These are phyloP conservation scores for Myotis daubentonii DNA, from an alignment of 2,797 vertebrate species.

Conservation along the genomic window DNA sequence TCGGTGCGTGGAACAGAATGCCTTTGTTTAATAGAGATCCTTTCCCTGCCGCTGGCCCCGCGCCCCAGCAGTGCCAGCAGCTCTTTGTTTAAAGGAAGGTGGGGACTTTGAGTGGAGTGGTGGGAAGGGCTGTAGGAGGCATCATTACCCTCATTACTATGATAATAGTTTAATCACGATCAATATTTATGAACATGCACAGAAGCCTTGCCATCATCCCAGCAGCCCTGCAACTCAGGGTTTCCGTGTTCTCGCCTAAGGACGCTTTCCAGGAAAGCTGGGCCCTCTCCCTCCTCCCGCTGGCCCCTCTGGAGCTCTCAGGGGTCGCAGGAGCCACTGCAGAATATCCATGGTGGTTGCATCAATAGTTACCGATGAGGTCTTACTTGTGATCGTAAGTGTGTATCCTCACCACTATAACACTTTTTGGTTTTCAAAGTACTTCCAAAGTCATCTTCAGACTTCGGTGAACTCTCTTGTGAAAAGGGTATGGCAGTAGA, in stretches of 20 bases:
- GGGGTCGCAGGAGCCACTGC: not conserved
- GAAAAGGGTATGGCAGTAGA: not conserved
- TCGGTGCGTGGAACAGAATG: slow-evolving; percentile 49
- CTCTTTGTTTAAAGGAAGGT: slow-evolving; percentile 58
- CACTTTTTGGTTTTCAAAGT: not conserved
- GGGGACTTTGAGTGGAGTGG: slow-evolving; percentile 7
- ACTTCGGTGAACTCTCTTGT: not conserved
- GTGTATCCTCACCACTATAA: not conserved
- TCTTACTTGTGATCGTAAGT: not conserved
- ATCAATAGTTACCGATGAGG: not conserved
- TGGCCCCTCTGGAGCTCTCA: not conserved
- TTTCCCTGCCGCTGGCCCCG: slow-evolving; percentile 63
- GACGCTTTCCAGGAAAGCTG: not conserved
- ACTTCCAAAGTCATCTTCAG: not conserved
- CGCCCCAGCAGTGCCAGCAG: slow-evolving; percentile 22
- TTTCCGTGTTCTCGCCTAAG: not conserved
- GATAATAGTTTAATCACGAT: slow-evolving; percentile 73
- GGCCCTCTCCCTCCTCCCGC: not conserved
- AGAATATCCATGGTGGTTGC: not conserved
- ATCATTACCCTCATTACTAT: slow-evolving; percentile 66
- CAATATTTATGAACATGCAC: slow-evolving; percentile 70
- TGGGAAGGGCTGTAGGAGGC: slow-evolving; percentile 52
- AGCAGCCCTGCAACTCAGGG: not conserved
- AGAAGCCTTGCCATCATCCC: slow-evolving; percentile 5
- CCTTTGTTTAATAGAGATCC: slow-evolving; percentile 65